Evolutionary conservation across 1,140 invertebrate genomes (phyloP), one percentile per base, ranked within the genome.

Genomic region (Euborellia annulipes): DNA sequence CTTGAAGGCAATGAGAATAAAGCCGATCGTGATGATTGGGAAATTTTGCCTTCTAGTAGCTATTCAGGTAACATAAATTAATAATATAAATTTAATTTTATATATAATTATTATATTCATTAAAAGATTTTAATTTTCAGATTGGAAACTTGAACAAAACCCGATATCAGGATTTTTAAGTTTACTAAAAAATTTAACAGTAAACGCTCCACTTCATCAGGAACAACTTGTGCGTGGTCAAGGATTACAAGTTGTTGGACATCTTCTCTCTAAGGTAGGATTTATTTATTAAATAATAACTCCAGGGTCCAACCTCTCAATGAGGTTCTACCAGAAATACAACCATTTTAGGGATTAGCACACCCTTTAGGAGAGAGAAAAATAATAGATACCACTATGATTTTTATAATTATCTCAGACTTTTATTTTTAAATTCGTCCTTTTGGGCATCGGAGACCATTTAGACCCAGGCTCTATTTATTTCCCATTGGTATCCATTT

Each of bases 131-230:
- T 44, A 48, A 39, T 53, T 57, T 60, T 41, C 50, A 71, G 75
- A 78, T 55, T 66, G 66, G 55, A 73, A 72, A 55, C 58, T 78
- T 50, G 68, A 76, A 50, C 68, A 75, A 54, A 74, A 75, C 55
- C 69, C 72, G 16, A 61, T 77, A 36, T 72, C 74, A n/a, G 68
- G 69, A 22, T 73, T 77, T 48, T 53, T 79, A 1, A 70, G 70
- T 22, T 56, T 78, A 37, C 50, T 78, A 18, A 65, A 71, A 27
- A 75, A 76, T 55, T 60, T 75, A 20, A 59, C 74, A 0, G 64
- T 71, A 45, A 65, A 64, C 30, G 68, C 67, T 46, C 53, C 60
- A n/a, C 58, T 68, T 13, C 76, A 77, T 56, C 72, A 75, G 52
- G 75, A 78, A 45, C 64, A 71, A 47, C 56, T 78, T 21, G 52